phyloP scores from a whole-genome alignment of 2,888 invertebrate genomes.

The Ligdia adustata region DNA sequence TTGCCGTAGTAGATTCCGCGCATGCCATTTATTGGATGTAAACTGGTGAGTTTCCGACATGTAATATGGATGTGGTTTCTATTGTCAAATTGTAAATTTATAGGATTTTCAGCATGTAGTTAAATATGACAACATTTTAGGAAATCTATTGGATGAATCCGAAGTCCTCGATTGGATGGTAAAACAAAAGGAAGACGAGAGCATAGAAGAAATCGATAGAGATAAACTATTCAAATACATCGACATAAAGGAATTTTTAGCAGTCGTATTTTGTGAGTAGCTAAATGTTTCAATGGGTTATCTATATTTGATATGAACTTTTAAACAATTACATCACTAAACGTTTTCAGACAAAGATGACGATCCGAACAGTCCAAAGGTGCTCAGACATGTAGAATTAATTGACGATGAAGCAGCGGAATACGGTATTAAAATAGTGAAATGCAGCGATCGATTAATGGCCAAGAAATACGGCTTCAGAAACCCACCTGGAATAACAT shows the following conservation, averaged over 20 bases:
- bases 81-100: conserved; percentile 47
- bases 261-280: conserved; percentile 95
- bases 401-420: conserved; percentile 96
- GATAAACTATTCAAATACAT: conserved; percentile 93
- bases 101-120: conserved; percentile 52
- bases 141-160: conserved; percentile 87
- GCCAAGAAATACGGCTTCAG: conserved; percentile 96
- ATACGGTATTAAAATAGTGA: conserved; percentile 95
- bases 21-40: conserved; percentile 77
- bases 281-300: not conserved
- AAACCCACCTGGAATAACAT: conserved; percentile 95
- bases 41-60: conserved; percentile 76
- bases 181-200: conserved; percentile 95
- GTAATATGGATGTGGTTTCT: conserved; percentile 83
- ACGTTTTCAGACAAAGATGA: conserved; percentile 91
- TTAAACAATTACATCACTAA: too few species aligned
- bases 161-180: conserved; percentile 96
- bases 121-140: conserved; percentile 71
- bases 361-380: conserved; percentile 90
- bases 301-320: not conserved
- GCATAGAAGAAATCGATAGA: conserved; percentile 94
- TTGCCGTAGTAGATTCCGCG: conserved; percentile 74
- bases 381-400: conserved; percentile 93
- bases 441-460: conserved; percentile 94
- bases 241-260: conserved; percentile 95